Percentiles rank a stretch among this genome's conserved stretches.
phyloP scores from a whole-genome alignment of 1,140 invertebrate species.

The Drepana arcuata region DNA sequence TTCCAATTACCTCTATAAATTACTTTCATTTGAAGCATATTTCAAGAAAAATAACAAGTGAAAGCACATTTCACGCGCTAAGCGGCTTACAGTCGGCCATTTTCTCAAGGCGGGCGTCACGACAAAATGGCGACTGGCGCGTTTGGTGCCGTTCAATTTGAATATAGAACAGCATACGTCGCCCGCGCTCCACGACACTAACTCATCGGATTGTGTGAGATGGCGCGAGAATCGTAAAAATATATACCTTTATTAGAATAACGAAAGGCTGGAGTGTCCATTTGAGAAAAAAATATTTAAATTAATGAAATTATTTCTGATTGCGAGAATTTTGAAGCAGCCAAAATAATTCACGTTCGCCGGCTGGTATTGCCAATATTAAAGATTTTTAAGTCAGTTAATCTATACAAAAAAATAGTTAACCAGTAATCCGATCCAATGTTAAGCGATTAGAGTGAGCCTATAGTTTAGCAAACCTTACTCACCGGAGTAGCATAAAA shows the following conservation, averaged over 20 bases:
- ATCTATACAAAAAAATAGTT: too few relatives aligned
- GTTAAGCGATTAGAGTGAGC: too few relatives aligned
- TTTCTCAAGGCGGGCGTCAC: conserved; percentile 43
- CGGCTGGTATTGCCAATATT: too few relatives aligned
- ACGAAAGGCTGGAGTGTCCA: conserved; percentile 15
- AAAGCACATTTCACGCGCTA: conserved; percentile 43
- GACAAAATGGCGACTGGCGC: conserved; percentile 59
- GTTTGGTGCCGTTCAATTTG: conserved; percentile 59
- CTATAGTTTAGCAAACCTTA: too few relatives aligned
- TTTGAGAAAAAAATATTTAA: too few relatives aligned
- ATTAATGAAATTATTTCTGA: too few relatives aligned
- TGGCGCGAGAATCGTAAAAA: conserved; percentile 64
- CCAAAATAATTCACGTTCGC: too few relatives aligned
- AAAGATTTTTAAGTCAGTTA: too few relatives aligned
- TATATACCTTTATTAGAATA: conserved; percentile 54
- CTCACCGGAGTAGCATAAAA: too few relatives aligned
- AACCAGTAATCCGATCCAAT: too few relatives aligned
- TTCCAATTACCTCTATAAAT: too few relatives aligned
- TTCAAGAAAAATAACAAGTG: conserved; percentile 4
- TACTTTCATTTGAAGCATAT: conserved; percentile 11
- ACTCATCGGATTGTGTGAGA: conserved; percentile 67
- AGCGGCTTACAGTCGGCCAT: conserved; percentile 55
- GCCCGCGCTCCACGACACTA: conserved; percentile 54
- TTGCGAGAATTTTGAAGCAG: too few relatives aligned
- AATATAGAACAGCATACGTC: conserved; percentile 70